Conservation (phyloP, 2,113 vertebrate genomes). For the Eolophus roseicapilla region DNA sequence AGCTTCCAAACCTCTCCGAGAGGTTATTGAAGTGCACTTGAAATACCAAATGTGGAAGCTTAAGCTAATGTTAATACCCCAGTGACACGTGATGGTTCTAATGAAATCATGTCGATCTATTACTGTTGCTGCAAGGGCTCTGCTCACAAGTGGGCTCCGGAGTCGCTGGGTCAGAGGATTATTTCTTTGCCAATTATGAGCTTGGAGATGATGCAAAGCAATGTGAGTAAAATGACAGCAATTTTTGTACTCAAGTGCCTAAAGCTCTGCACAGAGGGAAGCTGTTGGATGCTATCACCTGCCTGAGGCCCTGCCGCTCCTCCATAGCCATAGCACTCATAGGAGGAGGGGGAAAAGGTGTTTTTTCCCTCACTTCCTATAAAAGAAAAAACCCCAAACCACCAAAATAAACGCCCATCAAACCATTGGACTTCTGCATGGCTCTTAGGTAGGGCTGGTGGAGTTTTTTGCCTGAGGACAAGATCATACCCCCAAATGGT, state of each 20-base stretch:
- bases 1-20: not conserved
- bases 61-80: not conserved
- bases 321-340: too few species aligned
- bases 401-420: not conserved
- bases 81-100: not conserved
- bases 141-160: not conserved
- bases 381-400: not conserved
- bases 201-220: not conserved
- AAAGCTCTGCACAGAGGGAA: not conserved
- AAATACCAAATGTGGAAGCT: not conserved
- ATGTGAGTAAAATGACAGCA: not conserved
- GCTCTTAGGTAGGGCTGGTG: not conserved
- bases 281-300: not conserved
- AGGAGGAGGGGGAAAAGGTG: not conserved
- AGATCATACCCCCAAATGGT: not conserved
- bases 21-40: not conserved
- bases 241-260: rapidly evolving
- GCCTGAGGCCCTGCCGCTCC: not conserved
- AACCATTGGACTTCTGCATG: not conserved
- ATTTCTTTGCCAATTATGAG: not conserved
- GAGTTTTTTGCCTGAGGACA: not conserved
- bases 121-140: not conserved
- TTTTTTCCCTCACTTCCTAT: not conserved
- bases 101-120: not conserved
- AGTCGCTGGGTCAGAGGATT: not conserved